Conservation (phyloP, 2,797 vertebrate species). For the Etheostoma nigrum region DNA sequence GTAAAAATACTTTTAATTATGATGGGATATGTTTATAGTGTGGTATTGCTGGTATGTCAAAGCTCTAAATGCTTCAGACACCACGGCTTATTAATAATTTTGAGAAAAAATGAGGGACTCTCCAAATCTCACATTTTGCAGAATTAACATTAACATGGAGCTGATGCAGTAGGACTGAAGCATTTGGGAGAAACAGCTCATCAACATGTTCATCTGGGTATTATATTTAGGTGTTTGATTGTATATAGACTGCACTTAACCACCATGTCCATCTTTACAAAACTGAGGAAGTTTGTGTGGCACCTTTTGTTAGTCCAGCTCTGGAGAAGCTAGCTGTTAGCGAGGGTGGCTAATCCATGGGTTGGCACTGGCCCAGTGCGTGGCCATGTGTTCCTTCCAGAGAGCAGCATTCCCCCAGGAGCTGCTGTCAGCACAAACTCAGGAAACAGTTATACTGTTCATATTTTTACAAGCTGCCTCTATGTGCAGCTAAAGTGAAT, state of each 20-base stretch:
- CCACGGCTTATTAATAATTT: neutral
- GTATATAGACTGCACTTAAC: slow-evolving; percentile 32
- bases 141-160: neutral
- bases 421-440: slow-evolving; percentile 94
- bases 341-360: slow-evolving; percentile 81
- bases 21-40: neutral
- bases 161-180: neutral
- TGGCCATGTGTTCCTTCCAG: slow-evolving; percentile 89
- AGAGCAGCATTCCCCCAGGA: slow-evolving; percentile 85
- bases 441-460: slow-evolving; percentile 94
- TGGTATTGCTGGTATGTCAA: neutral
- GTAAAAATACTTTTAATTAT: neutral
- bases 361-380: slow-evolving; percentile 82
- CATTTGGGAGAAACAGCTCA: neutral
- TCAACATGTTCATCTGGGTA: slow-evolving; percentile 30
- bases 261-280: slow-evolving; percentile 28
- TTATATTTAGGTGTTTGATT: slow-evolving; percentile 17
- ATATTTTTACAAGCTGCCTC: slow-evolving; percentile 90
- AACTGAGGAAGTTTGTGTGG: slow-evolving; percentile 47
- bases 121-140: neutral
- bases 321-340: slow-evolving; percentile 62
- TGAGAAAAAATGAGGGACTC: slow-evolving; percentile 9
- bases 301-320: slow-evolving; percentile 59
- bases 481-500: slow-evolving; percentile 92
- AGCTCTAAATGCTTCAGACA: slow-evolving; percentile 1